Conservation (phyloP, 2,113 vertebrate species). For the Dinomys branickii region DNA sequence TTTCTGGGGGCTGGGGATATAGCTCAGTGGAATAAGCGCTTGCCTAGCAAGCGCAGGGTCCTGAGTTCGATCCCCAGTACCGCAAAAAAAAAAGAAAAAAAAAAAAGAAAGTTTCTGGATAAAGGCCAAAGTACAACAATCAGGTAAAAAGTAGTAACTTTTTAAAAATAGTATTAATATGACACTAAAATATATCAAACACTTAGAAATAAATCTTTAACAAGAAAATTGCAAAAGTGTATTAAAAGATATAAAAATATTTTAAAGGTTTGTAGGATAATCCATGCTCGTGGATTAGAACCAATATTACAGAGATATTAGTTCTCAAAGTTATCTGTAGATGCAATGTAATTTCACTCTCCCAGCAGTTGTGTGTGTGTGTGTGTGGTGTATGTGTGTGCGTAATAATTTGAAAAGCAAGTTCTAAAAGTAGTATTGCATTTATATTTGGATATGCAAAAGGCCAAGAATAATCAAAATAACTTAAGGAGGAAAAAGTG, state of each 20-base stretch:
- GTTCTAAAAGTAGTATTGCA: neutral
- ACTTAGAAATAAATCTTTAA: constrained; percentile 1
- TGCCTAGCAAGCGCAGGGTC: too few relatives aligned
- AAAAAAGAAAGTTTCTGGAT: neutral
- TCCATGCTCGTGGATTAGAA: neutral
- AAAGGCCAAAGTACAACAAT: neutral
- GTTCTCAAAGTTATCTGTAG: neutral
- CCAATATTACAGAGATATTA: neutral
- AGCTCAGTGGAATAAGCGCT: too few relatives aligned
- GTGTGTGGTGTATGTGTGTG: neutral
- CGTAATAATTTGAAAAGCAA: neutral
- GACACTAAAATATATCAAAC: neutral
- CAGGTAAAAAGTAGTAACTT: neutral
- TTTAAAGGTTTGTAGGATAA: neutral
- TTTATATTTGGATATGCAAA: neutral
- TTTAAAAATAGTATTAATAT: neutral
- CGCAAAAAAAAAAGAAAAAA: too few relatives aligned
- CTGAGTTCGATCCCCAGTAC: too few relatives aligned
- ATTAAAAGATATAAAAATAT: neutral
- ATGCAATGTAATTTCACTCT: neutral
- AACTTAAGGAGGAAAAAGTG: neutral
- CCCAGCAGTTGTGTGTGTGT: neutral
- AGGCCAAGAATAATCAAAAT: neutral
- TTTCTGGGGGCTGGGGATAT: too few relatives aligned
- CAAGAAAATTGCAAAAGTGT: constrained; percentile 15